phyloP scores from a whole-genome alignment of 2,797 vertebrate genomes.

The Gadopsis marmoratus region DNA sequence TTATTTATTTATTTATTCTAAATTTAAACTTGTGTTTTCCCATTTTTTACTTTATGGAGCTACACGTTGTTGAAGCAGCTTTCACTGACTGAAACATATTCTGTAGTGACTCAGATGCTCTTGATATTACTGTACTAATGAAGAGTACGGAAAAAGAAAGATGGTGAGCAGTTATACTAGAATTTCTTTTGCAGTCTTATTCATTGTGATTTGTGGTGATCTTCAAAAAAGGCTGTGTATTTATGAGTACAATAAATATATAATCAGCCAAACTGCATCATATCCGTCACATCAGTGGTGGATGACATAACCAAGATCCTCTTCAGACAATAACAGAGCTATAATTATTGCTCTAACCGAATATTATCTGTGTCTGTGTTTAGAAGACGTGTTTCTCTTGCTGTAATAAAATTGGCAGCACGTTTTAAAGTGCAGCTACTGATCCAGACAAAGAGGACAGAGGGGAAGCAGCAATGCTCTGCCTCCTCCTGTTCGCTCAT shows the following conservation, averaged over 20 bases:
- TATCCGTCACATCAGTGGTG: background rate
- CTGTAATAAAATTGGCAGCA: background rate
- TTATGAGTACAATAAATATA: background rate
- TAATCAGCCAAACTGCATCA: background rate
- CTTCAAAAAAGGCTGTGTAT: background rate
- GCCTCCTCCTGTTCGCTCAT: conserved; percentile 16
- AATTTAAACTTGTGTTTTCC: background rate
- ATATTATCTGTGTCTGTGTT: background rate
- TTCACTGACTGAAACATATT: background rate
- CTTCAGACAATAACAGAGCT: background rate
- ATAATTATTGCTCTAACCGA: background rate
- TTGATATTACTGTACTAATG: background rate
- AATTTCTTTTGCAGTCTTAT: no score
- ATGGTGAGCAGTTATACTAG: background rate
- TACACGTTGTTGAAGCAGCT: background rate
- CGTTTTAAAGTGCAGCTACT: background rate
- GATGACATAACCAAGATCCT: background rate
- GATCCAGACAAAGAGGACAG: conserved; percentile 16
- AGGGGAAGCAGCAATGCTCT: background rate
- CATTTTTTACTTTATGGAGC: background rate
- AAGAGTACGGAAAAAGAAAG: background rate
- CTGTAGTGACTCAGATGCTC: background rate
- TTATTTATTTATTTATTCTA: background rate
- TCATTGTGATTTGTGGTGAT: background rate
- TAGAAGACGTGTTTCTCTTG: background rate